phyloP scores from a whole-genome alignment of 2,888 invertebrate species.

The Drosophila testacea region DNA sequence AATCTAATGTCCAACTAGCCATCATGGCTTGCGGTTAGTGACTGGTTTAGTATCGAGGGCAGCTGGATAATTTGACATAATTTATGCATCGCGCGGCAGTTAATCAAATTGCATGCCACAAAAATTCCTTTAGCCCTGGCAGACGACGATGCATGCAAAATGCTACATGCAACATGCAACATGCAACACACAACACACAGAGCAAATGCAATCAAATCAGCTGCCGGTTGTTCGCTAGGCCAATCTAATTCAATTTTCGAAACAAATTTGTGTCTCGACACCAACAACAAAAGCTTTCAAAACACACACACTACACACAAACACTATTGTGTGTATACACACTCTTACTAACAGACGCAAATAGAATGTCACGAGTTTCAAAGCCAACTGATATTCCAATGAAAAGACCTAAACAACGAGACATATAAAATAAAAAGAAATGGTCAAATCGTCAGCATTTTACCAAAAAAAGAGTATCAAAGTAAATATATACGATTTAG shows the following conservation, averaged over 20 bases:
- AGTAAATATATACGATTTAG: slow-evolving; percentile 15
- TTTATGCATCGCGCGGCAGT: slow-evolving; percentile 66
- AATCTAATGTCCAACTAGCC: slow-evolving; percentile 14
- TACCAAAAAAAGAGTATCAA: slow-evolving; percentile 1
- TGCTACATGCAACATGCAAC: slow-evolving; percentile 20
- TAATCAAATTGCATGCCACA: slow-evolving; percentile 74
- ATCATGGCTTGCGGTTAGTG: background rate
- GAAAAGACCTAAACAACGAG: slow-evolving; percentile 40
- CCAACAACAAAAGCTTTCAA: slow-evolving; percentile 30
- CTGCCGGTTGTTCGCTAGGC: slow-evolving; percentile 61
- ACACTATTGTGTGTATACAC: background rate
- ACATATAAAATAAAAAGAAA: slow-evolving; percentile 27
- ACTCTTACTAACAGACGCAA: slow-evolving; percentile 18
- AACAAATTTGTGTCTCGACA: slow-evolving; percentile 67
- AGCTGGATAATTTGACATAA: slow-evolving; percentile 61
- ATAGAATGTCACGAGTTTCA: slow-evolving; percentile 64
- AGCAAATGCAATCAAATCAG: slow-evolving; percentile 76
- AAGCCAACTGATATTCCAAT: slow-evolving; percentile 66
- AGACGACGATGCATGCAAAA: background rate
- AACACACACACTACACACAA: slow-evolving; percentile 13
- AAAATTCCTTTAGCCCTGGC: slow-evolving; percentile 58
- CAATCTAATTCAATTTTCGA: slow-evolving; percentile 78
- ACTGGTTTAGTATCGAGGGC: slow-evolving; percentile 7
- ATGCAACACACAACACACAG: slow-evolving; percentile 47
- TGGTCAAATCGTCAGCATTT: slow-evolving; percentile 12